phyloP scores from a whole-genome alignment of 2,113 vertebrate genomes.

The Tautogolabrus adspersus region DNA sequence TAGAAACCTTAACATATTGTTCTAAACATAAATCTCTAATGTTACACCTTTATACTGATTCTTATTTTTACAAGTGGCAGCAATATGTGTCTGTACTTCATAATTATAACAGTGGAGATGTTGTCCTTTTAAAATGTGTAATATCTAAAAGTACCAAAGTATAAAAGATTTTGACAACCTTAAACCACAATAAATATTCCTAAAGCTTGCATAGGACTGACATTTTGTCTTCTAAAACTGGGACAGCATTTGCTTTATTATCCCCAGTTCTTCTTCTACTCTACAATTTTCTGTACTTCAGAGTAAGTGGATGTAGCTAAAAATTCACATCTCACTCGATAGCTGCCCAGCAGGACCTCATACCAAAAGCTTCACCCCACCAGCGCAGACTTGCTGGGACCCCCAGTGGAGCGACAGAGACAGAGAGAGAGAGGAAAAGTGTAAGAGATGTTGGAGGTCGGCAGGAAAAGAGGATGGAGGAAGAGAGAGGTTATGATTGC shows the following conservation, averaged over 20 bases:
- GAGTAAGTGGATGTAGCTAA: constrained; percentile 34
- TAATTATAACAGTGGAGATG: too few relatives aligned
- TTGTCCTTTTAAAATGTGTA: too few relatives aligned
- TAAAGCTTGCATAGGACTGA: background rate
- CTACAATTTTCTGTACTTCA: constrained; percentile 34
- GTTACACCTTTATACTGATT: too few relatives aligned
- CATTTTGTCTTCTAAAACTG: constrained; percentile 1
- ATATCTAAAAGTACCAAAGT: too few relatives aligned
- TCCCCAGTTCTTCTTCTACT: background rate
- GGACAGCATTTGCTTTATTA: constrained; percentile 53
- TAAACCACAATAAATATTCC: constrained; percentile 13
- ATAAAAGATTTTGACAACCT: too few relatives aligned
- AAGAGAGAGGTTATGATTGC: constrained; percentile 75
- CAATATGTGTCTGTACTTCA: too few relatives aligned
- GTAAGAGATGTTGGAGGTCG: constrained; percentile 50
- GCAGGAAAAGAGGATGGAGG: constrained; percentile 51
- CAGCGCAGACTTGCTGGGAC: constrained; percentile 39
- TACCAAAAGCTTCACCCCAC: constrained; percentile 51
- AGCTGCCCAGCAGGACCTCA: constrained; percentile 48
- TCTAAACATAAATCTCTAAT: too few relatives aligned
- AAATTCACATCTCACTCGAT: constrained; percentile 38
- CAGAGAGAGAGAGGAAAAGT: constrained; percentile 29
- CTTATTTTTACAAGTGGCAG: too few relatives aligned
- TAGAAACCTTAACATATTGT: too few relatives aligned
- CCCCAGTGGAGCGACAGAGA: constrained; percentile 32